Base-by-base conservation (phyloP, 2,888 invertebrate genomes). In the Adelognathus sp. region DNA sequence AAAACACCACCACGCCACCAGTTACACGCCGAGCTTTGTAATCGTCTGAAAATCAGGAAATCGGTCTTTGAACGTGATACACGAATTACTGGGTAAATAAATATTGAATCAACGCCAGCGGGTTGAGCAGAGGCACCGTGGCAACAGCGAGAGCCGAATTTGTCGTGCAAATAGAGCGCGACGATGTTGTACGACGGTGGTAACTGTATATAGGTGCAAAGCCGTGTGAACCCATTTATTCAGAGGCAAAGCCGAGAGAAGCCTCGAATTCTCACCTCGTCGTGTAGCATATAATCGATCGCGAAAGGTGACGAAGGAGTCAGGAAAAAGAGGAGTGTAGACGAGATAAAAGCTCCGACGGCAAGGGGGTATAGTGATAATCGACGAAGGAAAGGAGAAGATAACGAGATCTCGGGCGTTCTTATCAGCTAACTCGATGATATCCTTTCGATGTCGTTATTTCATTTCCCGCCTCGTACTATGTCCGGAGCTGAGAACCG, bases 371-470 rank as follows among this genome's bases (percentile, higher is more conserved):
- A 44, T 58, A 54, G 24, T 36, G 75, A 76, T 69, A 70, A 72
- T 76, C 72, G 72, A 70, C 50, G 31, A 54, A 60, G 50, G 31
- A 71, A 44, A 14, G 16, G 50, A 60, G n/a, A n/a, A n/a, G 73
- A 77, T 73, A 77, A 73, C 77, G 72, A 58, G 63, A 73, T 73
- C 61, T 64, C 33, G 41, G 50, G 44, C 50, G 72, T 63, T 69
- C 67, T 73, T 54, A 67, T 46, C 61, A 7, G 31, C 61, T 72
- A 67, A 66, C 61, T 77, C 67, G 50, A 72, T 72, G 54, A 77
- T 77, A 77, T 67, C 72, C 29, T 52, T 33, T 36, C 21, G 58
- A 56, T 72, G 21, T 67, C 67, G 54, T 77, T 72, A 67, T 63
- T 73, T 63, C 61, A 77, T 77, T 73, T 72, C 72, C 67, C 11